phyloP scores from a whole-genome alignment of 2,113 vertebrate genomes.

The Percina caprodes region DNA sequence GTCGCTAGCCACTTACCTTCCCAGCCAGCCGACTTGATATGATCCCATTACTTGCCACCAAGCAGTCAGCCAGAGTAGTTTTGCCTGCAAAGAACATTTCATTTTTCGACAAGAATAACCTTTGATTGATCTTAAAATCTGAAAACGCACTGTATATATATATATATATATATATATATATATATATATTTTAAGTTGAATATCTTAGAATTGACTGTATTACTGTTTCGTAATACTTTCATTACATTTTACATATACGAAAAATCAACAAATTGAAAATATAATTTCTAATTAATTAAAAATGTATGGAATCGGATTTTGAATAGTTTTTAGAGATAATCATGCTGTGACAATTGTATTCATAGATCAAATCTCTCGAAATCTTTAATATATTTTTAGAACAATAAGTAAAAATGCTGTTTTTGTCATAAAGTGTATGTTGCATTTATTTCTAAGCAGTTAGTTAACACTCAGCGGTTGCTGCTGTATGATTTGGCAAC shows the following conservation, averaged over 20 bases:
- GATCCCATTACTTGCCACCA: constrained; percentile 97
- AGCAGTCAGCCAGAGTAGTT: constrained; percentile 95
- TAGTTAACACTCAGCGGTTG: neutral
- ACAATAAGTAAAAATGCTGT: neutral
- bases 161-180: too few relatives aligned
- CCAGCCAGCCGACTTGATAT: constrained; percentile 95
- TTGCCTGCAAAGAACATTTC: constrained; percentile 85
- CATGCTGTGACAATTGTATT: too few relatives aligned
- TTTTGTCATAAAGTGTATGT: neutral
- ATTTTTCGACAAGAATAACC: neutral
- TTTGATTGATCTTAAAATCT: neutral
- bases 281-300: too few relatives aligned
- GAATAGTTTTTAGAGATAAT: too few relatives aligned
- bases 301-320: too few relatives aligned
- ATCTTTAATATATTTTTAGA: too few relatives aligned
- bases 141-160: neutral
- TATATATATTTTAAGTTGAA: neutral
- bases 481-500: neutral
- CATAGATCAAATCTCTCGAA: too few relatives aligned
- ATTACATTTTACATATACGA: too few relatives aligned
- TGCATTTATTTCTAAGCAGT: neutral
- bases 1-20: constrained; percentile 85
- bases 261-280: too few relatives aligned
- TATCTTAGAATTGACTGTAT: neutral
- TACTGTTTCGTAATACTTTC: too few relatives aligned